Evolutionary conservation across 92 coral and sea anemone genomes (phyloP).

Genomic region (Epizoanthus fatuus): DNA sequence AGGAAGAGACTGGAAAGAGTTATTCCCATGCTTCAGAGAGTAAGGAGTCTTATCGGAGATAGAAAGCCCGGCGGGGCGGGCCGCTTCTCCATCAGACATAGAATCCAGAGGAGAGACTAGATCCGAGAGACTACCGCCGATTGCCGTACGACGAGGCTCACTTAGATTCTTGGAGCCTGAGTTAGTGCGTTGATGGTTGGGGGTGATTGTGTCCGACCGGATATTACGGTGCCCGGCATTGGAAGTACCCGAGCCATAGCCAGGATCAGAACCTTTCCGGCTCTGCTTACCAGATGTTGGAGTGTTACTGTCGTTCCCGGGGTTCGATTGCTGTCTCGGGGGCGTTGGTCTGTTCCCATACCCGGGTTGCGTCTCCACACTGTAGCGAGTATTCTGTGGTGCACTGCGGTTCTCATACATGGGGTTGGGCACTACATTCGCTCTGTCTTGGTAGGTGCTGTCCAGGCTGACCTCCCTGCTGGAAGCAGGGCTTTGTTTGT

Average conservation of each 20-base stretch:
- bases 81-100: conserved; percentile 56
- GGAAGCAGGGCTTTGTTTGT: conserved; percentile 39
- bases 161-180: conserved; percentile 34
- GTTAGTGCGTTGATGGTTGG: conserved; percentile 25
- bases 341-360: not conserved
- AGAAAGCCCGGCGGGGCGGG: conserved; percentile 45
- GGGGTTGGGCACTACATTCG: not conserved
- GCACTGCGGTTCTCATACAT: conserved; percentile 11
- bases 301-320: conserved; percentile 9
- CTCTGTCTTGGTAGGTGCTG: not conserved
- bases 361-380: not conserved
- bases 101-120: conserved; percentile 88
- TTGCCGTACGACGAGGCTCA: conserved; percentile 25
- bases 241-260: conserved; percentile 48
- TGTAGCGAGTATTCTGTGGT: conserved; percentile 8
- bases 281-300: conserved; percentile 39
- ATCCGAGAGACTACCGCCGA: conserved; percentile 61
- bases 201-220: conserved; percentile 28
- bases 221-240: conserved; percentile 31
- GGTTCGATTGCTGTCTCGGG: conserved; percentile 7
- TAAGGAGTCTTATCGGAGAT: conserved; percentile 25
- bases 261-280: conserved; percentile 42
- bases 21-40: conserved; percentile 19
- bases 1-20: conserved; percentile 44
- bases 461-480: conserved; percentile 1